A percentile compares a stretch with the other conserved stretches of the same genome.
phyloP scores from a whole-genome alignment of 1,140 invertebrate species.

The Caenorhabditis inopinata region DNA sequence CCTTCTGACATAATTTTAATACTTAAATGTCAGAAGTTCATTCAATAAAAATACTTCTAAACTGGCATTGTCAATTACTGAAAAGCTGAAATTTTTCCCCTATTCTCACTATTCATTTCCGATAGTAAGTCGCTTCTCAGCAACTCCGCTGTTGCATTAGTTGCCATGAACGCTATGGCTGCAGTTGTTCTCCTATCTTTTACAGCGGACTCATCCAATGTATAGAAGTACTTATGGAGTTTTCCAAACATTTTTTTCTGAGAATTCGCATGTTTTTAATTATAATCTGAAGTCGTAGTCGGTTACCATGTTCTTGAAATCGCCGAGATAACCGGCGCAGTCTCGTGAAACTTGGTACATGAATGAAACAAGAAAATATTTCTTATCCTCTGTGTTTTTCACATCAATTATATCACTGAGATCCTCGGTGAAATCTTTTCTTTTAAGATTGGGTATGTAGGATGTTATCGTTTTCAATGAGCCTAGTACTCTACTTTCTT shows the following conservation, averaged over 20 bases:
- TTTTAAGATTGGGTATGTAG: neutral
- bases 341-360: slow-evolving; percentile 30
- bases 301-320: neutral
- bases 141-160: slow-evolving; percentile 26
- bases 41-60: no score
- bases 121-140: slow-evolving; percentile 25
- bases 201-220: neutral
- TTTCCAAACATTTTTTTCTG: neutral
- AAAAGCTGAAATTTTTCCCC: no score
- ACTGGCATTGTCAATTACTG: no score
- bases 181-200: slow-evolving; percentile 21
- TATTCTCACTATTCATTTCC: slow-evolving; percentile 29
- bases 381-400: slow-evolving; percentile 4
- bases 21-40: no score
- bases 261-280: no score
- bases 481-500: slow-evolving; percentile 28
- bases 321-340: neutral
- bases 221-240: slow-evolving; percentile 30
- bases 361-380: slow-evolving; percentile 3
- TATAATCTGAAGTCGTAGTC: no score
- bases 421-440: slow-evolving; percentile 3
- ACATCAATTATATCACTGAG: slow-evolving; percentile 26
- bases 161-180: slow-evolving; percentile 38
- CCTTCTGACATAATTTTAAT: no score
- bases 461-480: neutral